Percentiles rank a stretch among this genome's conserved stretches.
Evolutionary conservation across 2,888 invertebrate species (phyloP).

Genomic region (Drosophila kambysellisi): DNA sequence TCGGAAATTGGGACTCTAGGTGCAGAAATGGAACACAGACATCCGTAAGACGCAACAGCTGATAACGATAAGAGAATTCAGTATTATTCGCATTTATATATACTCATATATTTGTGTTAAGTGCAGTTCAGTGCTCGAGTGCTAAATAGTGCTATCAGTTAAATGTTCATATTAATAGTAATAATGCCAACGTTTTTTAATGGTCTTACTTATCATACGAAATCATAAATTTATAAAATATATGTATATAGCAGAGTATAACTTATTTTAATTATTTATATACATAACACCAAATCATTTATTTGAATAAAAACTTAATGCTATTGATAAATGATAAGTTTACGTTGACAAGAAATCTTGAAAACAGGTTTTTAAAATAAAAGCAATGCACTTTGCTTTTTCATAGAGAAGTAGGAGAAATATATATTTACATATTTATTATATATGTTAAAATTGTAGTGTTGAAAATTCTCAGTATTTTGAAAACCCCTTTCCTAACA

Average conservation of each 20-base stretch:
- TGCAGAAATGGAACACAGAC: constrained; percentile 6
- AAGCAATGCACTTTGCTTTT: not conserved
- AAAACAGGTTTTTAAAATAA: not conserved
- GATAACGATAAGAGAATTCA: constrained; percentile 24
- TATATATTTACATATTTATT: too few relatives aligned
- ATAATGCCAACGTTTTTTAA: not conserved
- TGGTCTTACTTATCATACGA: not conserved
- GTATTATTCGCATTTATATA: not conserved
- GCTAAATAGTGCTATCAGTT: constrained; percentile 17
- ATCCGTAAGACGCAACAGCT: constrained; percentile 9
- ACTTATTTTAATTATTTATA: not conserved
- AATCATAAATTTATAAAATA: not conserved
- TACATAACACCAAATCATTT: too few relatives aligned
- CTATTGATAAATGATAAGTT: not conserved
- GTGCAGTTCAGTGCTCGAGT: constrained; percentile 25
- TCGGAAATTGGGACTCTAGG: constrained; percentile 27
- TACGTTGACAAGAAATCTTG: too few relatives aligned
- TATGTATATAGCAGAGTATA: not conserved
- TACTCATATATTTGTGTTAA: not conserved
- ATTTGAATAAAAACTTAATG: too few relatives aligned
- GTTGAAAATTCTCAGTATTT: too few relatives aligned
- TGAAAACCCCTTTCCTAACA: too few relatives aligned
- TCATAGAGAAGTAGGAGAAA: too few relatives aligned
- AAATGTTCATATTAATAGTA: not conserved
- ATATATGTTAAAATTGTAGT: too few relatives aligned